Evolutionary conservation across 2,888 invertebrate genomes (phyloP), one percentile per base, ranked within the genome.

Genomic region (Kuschelorhynchus macadamiae): DNA sequence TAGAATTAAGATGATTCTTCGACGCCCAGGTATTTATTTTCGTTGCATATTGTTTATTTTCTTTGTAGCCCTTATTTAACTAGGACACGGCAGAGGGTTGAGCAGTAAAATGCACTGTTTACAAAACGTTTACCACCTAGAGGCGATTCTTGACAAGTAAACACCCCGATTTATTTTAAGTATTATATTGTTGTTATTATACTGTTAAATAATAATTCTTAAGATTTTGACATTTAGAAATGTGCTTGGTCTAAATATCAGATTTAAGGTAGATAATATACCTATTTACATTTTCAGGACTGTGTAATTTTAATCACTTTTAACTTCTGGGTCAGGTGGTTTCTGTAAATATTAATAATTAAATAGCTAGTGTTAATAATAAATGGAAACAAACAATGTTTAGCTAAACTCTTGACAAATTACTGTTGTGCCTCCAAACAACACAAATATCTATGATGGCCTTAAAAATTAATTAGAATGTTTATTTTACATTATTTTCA

Each of bases 1-100:
- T 32, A 53, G 44, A 53, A 46, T 71, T 78, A 79, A 72, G 72
- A 82, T 81, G 81, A 80, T 78, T 78, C 78, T 80, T 74, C 77
- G 74, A 78, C 77, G 81, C 81, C 81, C 81, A 81, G 82, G 83
- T 83, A 78, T 77, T 67, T 71, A 67, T 70, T 39, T 57, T 65
- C 30, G 25, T 42, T 44, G 59, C 16, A 49, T 44, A 16, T 14
- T 60, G 46, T 63, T 69, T 47, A 39, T 44, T 61, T 65, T 55
- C 64, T 59, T 70, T 63, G 46, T 57, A 53, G 42, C 65, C 41
- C 65, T 73, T 67, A 70, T 72, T 71, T 70, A 72, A 71, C 70
- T 73, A 61, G 59, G 66, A 42, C 53, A 66, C 21, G 60, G 57
- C 44, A 30, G 33, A 41, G 41, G 67, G 56, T 47, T 53, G 16